Evolutionary conservation across 2,113 vertebrate species (phyloP), one percentile per base, ranked within the genome.

Genomic region (Phalacrocorax pelagicus): DNA sequence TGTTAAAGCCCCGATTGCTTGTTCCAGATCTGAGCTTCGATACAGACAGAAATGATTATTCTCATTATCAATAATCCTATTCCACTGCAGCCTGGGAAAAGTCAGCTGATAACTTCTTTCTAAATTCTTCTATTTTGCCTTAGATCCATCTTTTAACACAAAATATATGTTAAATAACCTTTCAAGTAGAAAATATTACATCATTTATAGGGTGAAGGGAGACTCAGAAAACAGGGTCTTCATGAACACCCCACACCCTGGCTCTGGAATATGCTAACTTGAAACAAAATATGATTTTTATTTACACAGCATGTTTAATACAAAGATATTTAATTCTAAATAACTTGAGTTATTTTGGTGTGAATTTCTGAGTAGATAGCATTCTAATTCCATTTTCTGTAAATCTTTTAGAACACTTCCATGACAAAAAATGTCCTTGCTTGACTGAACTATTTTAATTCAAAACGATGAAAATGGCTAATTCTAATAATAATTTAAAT

Each of bases 401-500:
- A 87, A 67, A 55, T 51, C 72, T 59, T 81, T 62, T 61, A 42
- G 52, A 67, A 81, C 22, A 71, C 21, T 86, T 91, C 51, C 17
- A 52, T 55, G 57, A 75, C 20, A 81, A 81, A 91, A 93, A 89
- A n/a, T 75, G 38, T 44, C 49, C 78, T 91, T 79, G 72, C 40
- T 27, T 79, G 81, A 82, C 44, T 55, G 34, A 87, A 90, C 72
- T 91, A 73, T 11, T 86, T 91, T 92, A 85, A 94, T 90, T 95
- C 57, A 63, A 89, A 94, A 55, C 91, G 19, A 84, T 92, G 36
- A 40, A 61, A 85, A 67, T 79, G 95, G 86, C 40, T 90, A 94
- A 72, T 89, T 85, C 73, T 79, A 92, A 75, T 95, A 92, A 75
- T 81, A 85, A 85, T 91, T 89, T 95, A 87, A 84, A 81, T 89